Conservation (phyloP, 2,888 invertebrate species). For the Coelopa pilipes region DNA sequence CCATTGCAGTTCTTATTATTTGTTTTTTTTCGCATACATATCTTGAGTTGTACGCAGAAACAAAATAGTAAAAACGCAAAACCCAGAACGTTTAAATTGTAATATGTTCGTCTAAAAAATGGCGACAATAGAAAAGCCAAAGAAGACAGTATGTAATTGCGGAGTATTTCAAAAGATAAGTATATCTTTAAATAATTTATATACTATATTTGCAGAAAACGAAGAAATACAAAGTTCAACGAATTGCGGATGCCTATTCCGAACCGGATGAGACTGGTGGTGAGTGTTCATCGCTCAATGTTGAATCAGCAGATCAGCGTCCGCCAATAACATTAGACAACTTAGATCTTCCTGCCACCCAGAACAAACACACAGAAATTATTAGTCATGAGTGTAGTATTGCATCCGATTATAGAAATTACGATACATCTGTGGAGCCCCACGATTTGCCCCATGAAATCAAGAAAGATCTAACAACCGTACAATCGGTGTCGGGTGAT, state of each 20-base stretch:
- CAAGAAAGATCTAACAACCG: neutral
- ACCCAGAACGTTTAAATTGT: neutral
- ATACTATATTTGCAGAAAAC: conserved; percentile 49
- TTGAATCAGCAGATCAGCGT: neutral
- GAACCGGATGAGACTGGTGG: conserved; percentile 40
- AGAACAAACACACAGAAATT: conserved; percentile 44
- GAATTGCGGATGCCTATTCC: conserved; percentile 26
- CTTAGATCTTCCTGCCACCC: conserved; percentile 31
- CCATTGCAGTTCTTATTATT: neutral
- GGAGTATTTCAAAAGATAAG: conserved; percentile 28
- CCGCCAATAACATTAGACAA: conserved; percentile 23
- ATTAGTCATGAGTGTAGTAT: conserved; percentile 57
- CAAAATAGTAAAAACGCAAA: conserved; percentile 19
- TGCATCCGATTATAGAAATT: conserved; percentile 45
- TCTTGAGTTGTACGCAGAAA: neutral
- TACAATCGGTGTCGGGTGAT: neutral
- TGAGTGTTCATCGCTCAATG: conserved; percentile 12
- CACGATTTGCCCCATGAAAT: conserved; percentile 11
- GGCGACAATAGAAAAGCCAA: conserved; percentile 65
- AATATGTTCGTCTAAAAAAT: conserved; percentile 48
- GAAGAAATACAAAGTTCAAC: conserved; percentile 46
- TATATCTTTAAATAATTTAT: neutral
- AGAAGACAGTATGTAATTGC: conserved; percentile 55
- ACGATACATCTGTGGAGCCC: neutral
- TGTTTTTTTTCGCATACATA: neutral